Percentiles rank a stretch among this genome's conserved stretches.
These are phyloP conservation scores for Pantherophis alleghaniensis DNA, from an alignment of 2,797 vertebrate genomes.

Conservation along the genomic window DNA sequence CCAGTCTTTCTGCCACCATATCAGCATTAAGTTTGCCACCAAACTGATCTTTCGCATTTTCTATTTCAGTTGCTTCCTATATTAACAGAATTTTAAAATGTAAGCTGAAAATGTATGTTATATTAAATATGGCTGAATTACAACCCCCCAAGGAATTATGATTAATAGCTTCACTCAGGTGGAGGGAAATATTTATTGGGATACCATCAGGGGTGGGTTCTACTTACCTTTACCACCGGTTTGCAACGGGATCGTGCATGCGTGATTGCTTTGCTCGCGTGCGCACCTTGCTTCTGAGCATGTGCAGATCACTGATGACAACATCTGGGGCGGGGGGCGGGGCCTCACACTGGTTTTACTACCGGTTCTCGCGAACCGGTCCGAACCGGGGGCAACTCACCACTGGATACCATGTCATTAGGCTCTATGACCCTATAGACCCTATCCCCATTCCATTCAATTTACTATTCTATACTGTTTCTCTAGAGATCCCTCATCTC, in stretches of 20 bases:
- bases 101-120: neutral
- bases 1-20: constrained; percentile 84
- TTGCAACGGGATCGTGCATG: no score
- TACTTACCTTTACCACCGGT: no score
- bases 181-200: neutral
- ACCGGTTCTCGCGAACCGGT: no score
- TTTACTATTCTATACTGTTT: neutral
- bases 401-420: neutral
- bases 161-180: neutral
- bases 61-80: constrained; percentile 80
- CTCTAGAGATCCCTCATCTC: neutral
- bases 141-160: neutral
- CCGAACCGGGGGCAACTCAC: no score
- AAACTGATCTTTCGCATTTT: constrained; percentile 84
- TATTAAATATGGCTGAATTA: neutral
- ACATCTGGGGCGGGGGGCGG: no score
- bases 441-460: neutral
- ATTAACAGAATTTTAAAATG: constrained; percentile 34
- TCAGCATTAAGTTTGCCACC: constrained; percentile 85
- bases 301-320: no score
- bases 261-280: no score
- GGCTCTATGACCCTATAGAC: no score
- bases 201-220: neutral
- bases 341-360: no score
- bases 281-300: no score